Conservation (phyloP, 2,888 invertebrate species). For the Orchesellides sinensis region DNA sequence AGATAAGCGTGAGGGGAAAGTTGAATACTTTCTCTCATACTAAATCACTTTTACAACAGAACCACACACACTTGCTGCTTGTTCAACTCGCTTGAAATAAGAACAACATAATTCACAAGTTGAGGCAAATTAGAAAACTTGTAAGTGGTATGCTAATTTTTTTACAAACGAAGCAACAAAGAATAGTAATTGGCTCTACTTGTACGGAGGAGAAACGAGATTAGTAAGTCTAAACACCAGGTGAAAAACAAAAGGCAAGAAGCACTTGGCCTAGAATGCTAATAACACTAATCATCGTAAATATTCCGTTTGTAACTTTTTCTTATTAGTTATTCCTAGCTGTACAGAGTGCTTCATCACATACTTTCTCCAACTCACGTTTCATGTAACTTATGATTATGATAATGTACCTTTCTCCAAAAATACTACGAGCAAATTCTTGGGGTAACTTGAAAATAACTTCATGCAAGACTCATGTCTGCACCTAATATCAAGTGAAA, state of each 20-base stretch:
- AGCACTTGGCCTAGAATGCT: neutral
- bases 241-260: neutral
- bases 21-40: slow-evolving; percentile 26
- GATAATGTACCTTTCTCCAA: too few relatives aligned
- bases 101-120: slow-evolving; percentile 39
- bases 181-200: slow-evolving; percentile 17
- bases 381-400: too few relatives aligned
- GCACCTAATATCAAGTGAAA: too few relatives aligned
- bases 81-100: too few relatives aligned
- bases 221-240: neutral
- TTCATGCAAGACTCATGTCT: too few relatives aligned
- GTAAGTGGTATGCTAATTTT: slow-evolving; percentile 42
- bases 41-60: slow-evolving; percentile 4
- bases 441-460: too few relatives aligned
- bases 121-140: slow-evolving; percentile 47
- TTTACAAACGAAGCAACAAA: slow-evolving; percentile 2
- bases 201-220: neutral
- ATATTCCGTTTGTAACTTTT: neutral
- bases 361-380: too few relatives aligned
- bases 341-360: too few relatives aligned
- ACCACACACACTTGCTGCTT: neutral
- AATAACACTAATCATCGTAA: neutral
- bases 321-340: too few relatives aligned
- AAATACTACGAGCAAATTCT: too few relatives aligned
- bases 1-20: neutral